Conservation (phyloP, 2,888 invertebrate genomes). For the Polyommatus iphigenia region DNA sequence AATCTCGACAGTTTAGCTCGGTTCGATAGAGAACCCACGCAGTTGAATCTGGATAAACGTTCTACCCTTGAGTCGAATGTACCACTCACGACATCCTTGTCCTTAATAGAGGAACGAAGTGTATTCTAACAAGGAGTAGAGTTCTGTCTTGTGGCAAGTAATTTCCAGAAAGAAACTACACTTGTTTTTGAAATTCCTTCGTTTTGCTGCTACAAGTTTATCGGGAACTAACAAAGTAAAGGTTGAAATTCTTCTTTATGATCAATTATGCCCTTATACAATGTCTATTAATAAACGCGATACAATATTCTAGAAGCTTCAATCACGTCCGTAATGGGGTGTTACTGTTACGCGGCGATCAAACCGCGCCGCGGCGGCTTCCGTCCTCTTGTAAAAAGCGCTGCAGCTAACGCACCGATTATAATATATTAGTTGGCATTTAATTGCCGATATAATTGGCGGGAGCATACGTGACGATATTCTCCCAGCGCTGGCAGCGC, state of each 20-base stretch:
- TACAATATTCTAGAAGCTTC: conserved; percentile 45
- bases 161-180: neutral
- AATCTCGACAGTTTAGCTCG: conserved; percentile 7
- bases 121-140: neutral
- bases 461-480: conserved; percentile 78
- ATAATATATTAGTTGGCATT: conserved; percentile 79
- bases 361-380: conserved; percentile 61
- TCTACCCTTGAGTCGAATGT: neutral
- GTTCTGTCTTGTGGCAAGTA: neutral
- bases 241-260: neutral
- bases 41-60: conserved; percentile 9
- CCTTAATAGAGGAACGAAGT: neutral
- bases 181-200: neutral
- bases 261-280: conserved; percentile 2
- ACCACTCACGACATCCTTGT: neutral
- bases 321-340: conserved; percentile 60
- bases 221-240: neutral
- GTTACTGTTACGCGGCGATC: conserved; percentile 57
- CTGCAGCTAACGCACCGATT: conserved; percentile 75
- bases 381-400: conserved; percentile 68
- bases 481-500: conserved; percentile 59
- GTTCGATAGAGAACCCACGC: neutral
- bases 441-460: conserved; percentile 79
- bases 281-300: conserved; percentile 10
- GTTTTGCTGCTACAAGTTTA: neutral